These are phyloP conservation scores for Spinus pinus DNA, from an alignment of 2,797 vertebrate genomes.

Conservation along the genomic window DNA sequence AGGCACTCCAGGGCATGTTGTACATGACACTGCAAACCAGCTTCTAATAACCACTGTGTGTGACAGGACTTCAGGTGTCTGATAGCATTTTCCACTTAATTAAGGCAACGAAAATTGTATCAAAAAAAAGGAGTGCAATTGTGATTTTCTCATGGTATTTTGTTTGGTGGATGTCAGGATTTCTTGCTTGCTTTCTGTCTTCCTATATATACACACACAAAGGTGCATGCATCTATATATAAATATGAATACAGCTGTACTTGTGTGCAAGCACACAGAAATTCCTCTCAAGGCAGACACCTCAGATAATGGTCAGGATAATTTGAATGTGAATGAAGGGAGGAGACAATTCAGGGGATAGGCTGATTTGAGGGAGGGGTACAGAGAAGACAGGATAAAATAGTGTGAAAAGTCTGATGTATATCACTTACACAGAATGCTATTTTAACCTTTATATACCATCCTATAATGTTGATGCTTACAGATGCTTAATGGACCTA, in stretches of 20 bases:
- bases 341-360: not conserved
- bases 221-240: not conserved
- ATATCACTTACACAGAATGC: not conserved
- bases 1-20: not conserved
- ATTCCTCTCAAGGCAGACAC: not conserved
- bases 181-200: not conserved
- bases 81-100: not conserved
- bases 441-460: not conserved
- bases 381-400: not conserved
- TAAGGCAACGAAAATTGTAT: not conserved
- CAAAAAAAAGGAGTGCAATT: not conserved
- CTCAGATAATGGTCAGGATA: not conserved
- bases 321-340: not conserved
- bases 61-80: not conserved
- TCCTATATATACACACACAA: not conserved
- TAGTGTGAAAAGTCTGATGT: not conserved
- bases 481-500: not conserved
- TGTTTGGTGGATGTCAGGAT: not conserved
- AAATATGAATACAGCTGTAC: not conserved
- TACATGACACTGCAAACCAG: not conserved
- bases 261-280: accelerated
- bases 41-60: not conserved
- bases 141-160: not conserved
- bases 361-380: not conserved
- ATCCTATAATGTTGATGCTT: not conserved